These are phyloP conservation scores for Panurus biarmicus DNA, from an alignment of 2,113 vertebrate species.

Conservation along the genomic window DNA sequence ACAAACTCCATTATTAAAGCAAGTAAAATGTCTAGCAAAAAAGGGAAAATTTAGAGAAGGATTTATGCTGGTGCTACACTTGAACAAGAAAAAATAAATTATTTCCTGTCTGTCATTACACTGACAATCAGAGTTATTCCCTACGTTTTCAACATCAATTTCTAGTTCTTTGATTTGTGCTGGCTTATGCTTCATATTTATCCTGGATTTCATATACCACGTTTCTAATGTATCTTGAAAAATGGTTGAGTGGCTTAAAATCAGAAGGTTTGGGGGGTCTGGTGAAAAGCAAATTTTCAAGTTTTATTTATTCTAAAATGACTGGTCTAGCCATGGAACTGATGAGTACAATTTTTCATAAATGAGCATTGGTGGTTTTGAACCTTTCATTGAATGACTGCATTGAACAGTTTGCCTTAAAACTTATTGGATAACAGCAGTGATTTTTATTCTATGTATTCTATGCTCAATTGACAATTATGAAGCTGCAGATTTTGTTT, in stretches of 20 bases:
- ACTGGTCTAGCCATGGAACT: neutral
- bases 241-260: neutral
- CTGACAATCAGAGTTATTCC: neutral
- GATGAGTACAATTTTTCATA: neutral
- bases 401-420: neutral
- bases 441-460: neutral
- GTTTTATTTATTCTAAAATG: neutral
- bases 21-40: neutral
- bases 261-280: neutral
- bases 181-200: neutral
- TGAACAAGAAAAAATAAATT: neutral
- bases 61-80: neutral
- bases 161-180: neutral
- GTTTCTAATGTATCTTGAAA: neutral
- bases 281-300: neutral
- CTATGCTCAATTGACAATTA: neutral
- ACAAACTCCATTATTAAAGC: neutral
- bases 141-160: neutral
- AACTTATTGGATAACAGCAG: neutral
- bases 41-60: neutral
- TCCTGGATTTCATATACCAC: neutral
- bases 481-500: neutral
- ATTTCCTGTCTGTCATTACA: neutral
- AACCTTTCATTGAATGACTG: neutral
- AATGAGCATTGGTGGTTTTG: neutral